Base-by-base conservation (phyloP, 2,113 vertebrate genomes). In the Dicerorhinus sumatrensis region DNA sequence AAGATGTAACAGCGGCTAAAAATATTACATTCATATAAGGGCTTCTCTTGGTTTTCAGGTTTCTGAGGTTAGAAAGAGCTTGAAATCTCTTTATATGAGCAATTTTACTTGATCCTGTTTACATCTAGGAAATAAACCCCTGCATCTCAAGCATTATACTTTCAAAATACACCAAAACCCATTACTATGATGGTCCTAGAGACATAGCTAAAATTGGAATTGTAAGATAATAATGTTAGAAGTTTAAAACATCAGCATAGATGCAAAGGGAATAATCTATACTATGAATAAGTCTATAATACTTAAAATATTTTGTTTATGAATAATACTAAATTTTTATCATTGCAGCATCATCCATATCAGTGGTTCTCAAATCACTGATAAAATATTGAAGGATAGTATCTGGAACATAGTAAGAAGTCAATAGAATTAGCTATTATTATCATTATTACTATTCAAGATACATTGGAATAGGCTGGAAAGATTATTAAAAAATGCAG, bases 1-100 rank as follows among this genome's bases (percentile, higher is more conserved):
- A 98, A 97, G 95, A 95, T 96, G 92, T 97, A 98, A 93, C 94
- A 85, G 96, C 91, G 77, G 90, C 97, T 97, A 95, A 97, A 98
- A 97, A 98, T 98, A 97, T 95, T 92, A 75, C 92, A 89, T 95
- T 95, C 56, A 10, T 42, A 81, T 46, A 92, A 67, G 77, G 76
- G 69, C 65, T 60, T 73, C 97, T 94, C 54, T 36, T 60, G 84
- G 76, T 79, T 97, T 96, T 91, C 84, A 80, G 91, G 25, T 88
- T 95, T 94, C 81, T 17, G 54, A 96, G 39, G 58, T 95, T 95
- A 62, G 91, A 82, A 96, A 54, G 96, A 91, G 48, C 85, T 90
- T 65, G 67, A 63, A 88, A 95, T 67, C 18, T 80, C 67, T 92
- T 84, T 91, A n/a, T 18, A 33, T 54, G 84, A 95, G 25, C 54